Evolutionary conservation across 2,888 invertebrate species (phyloP).

Genomic region (Zelleria hepariella): DNA sequence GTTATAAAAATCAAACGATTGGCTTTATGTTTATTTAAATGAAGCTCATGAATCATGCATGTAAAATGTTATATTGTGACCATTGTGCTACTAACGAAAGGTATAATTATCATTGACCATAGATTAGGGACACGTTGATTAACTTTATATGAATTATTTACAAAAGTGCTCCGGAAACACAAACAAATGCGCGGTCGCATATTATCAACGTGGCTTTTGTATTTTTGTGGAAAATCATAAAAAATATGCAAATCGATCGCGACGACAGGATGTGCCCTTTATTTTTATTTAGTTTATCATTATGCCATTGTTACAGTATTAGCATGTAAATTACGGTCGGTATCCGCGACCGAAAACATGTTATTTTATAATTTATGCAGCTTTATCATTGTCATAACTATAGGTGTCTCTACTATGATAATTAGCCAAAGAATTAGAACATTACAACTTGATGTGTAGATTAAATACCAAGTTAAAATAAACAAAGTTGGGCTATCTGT

Average conservation of each 20-base stretch:
- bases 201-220: slow-evolving; percentile 52
- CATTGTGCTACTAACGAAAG: slow-evolving; percentile 7
- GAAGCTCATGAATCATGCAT: slow-evolving; percentile 14
- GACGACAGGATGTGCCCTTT: slow-evolving; percentile 47
- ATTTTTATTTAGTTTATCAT: slow-evolving; percentile 44
- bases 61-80: background rate
- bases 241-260: slow-evolving; percentile 70
- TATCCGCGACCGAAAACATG: slow-evolving; percentile 58
- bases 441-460: too few species aligned
- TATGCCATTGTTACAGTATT: slow-evolving; percentile 47
- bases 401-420: too few species aligned
- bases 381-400: slow-evolving; percentile 46
- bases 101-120: slow-evolving; percentile 42
- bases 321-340: slow-evolving; percentile 61
- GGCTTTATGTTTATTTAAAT: background rate
- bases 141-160: slow-evolving; percentile 62
- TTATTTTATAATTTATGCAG: slow-evolving; percentile 43
- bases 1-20: background rate
- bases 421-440: too few species aligned
- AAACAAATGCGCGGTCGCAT: slow-evolving; percentile 54
- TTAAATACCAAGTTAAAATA: too few species aligned
- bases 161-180: slow-evolving; percentile 50
- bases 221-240: slow-evolving; percentile 61
- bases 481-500: too few species aligned
- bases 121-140: slow-evolving; percentile 54